Percentiles rank a stretch among this genome's conserved stretches.
phyloP scores from a whole-genome alignment of 2,888 invertebrate species.

The Oscheius sp. region DNA sequence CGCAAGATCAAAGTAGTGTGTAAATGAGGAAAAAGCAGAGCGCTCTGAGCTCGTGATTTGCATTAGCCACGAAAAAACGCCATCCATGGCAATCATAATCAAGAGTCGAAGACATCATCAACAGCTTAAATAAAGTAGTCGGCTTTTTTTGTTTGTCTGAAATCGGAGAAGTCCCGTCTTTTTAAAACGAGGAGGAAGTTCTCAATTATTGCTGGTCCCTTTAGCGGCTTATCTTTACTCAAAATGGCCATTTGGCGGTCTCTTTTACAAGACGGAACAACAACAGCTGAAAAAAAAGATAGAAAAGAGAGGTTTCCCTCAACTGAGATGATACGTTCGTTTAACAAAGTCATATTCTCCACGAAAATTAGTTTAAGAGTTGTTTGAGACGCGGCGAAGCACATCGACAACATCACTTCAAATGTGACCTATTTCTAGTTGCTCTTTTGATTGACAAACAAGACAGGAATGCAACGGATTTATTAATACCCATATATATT shows the following conservation, averaged over 20 bases:
- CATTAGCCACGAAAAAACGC: too few relatives aligned
- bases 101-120: too few relatives aligned
- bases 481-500: background rate
- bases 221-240: background rate
- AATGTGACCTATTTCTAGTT: too few relatives aligned
- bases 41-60: too few relatives aligned
- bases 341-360: constrained; percentile 23
- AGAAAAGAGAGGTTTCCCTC: background rate
- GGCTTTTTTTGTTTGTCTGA: constrained; percentile 13
- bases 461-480: too few relatives aligned
- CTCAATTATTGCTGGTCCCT: constrained; percentile 4
- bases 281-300: background rate
- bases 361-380: constrained; percentile 6
- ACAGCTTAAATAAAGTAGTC: too few relatives aligned
- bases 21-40: too few relatives aligned
- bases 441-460: too few relatives aligned
- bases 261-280: background rate
- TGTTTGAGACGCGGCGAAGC: background rate
- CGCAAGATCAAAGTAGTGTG: too few relatives aligned
- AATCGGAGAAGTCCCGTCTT: constrained; percentile 12
- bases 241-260: background rate
- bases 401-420: background rate
- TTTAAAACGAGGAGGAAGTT: constrained; percentile 8
- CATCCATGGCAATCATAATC: too few relatives aligned
- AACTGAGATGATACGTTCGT: background rate